Evolutionary conservation across 2,888 invertebrate genomes (phyloP).

Genomic region (Cynaeus angustus): DNA sequence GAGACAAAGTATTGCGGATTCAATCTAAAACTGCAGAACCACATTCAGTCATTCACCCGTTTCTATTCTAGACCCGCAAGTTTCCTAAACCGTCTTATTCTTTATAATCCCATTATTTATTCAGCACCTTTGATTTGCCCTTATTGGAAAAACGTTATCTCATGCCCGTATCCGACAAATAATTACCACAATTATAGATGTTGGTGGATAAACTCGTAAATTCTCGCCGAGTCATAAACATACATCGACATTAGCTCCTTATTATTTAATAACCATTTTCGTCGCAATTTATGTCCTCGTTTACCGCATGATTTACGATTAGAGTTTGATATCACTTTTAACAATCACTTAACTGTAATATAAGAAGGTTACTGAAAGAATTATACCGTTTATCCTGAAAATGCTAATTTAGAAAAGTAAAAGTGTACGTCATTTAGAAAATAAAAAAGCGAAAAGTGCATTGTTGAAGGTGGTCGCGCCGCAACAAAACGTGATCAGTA

Average conservation of each 20-base stretch:
- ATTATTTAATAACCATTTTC: constrained; percentile 47
- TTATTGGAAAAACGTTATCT: constrained; percentile 19
- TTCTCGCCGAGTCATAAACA: constrained; percentile 31
- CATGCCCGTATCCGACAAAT: constrained; percentile 26
- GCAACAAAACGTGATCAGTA: constrained; percentile 57
- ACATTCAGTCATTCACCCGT: not conserved
- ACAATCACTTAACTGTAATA: constrained; percentile 34
- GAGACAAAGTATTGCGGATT: too few species aligned
- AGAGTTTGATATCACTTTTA: constrained; percentile 33
- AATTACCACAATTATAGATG: constrained; percentile 18
- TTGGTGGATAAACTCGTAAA: constrained; percentile 21
- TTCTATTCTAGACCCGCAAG: not conserved
- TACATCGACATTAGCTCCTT: constrained; percentile 30
- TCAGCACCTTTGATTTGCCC: constrained; percentile 6
- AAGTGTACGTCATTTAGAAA: constrained; percentile 41
- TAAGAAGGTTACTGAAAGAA: constrained; percentile 34
- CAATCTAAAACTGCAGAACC: not conserved
- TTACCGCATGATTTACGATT: constrained; percentile 41
- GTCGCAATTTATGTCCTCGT: constrained; percentile 47
- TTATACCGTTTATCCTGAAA: constrained; percentile 8
- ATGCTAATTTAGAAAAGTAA: constrained; percentile 37
- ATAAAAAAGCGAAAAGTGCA: constrained; percentile 34
- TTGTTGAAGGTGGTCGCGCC: constrained; percentile 50
- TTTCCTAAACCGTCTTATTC: constrained; percentile 21
- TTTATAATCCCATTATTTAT: constrained; percentile 5